Conservation (phyloP, 2,888 invertebrate genomes). For the Pasiphila rectangulata region DNA sequence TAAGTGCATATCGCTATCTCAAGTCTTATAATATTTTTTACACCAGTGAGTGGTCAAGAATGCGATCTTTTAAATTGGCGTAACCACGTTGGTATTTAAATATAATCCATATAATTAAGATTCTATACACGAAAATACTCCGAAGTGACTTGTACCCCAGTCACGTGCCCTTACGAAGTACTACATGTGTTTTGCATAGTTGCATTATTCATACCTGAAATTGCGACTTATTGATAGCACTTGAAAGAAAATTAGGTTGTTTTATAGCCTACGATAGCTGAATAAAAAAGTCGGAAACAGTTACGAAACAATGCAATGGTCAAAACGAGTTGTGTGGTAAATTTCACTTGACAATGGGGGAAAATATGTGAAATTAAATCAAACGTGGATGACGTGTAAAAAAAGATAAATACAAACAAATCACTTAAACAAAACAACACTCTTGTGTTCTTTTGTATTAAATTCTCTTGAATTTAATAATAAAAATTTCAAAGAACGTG, state of each 20-base stretch:
- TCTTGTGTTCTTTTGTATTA: too few relatives aligned
- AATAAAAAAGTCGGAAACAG: slow-evolving; percentile 21
- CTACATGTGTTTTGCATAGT: slow-evolving; percentile 64
- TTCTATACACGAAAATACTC: slow-evolving; percentile 56
- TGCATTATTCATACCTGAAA: slow-evolving; percentile 63
- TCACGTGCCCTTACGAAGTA: slow-evolving; percentile 66
- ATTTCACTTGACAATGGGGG: too few relatives aligned
- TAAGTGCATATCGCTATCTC: too few relatives aligned
- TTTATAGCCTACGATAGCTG: slow-evolving; percentile 36
- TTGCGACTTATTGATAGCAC: slow-evolving; percentile 41
- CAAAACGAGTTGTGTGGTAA: too few relatives aligned
- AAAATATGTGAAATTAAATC: too few relatives aligned
- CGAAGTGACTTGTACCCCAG: slow-evolving; percentile 56
- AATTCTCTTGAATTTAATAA: too few relatives aligned
- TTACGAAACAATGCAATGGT: slow-evolving; percentile 14
- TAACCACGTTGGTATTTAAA: slow-evolving; percentile 14
- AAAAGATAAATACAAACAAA: too few relatives aligned
- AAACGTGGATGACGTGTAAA: too few relatives aligned
- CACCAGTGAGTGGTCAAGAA: neutral
- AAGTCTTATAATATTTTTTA: too few relatives aligned
- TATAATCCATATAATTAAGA: slow-evolving; percentile 39
- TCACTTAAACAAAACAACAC: too few relatives aligned
- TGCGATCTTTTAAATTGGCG: slow-evolving; percentile 1
- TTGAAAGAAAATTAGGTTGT: slow-evolving; percentile 49
- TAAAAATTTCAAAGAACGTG: neutral